Conservation (phyloP, 2,797 vertebrate genomes). For the Carapus acus region DNA sequence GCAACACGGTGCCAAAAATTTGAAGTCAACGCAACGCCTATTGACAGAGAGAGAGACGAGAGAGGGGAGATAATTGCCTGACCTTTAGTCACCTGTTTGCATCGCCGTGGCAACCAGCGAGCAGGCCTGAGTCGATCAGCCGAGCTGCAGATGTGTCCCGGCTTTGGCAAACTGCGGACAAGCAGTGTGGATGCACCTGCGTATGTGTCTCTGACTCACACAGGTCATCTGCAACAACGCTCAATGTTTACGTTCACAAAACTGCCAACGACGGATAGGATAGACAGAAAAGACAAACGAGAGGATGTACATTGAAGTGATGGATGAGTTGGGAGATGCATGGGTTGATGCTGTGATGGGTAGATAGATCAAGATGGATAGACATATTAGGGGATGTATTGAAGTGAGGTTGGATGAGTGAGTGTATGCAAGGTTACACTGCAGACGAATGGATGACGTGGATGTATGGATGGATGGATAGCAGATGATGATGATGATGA, state of each 20-base stretch:
- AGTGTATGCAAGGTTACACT: not conserved
- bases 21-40: too few species aligned
- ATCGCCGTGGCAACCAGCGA: constrained; percentile 2
- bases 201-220: too few species aligned
- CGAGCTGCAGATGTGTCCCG: not conserved
- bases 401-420: not conserved
- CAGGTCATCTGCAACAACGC: too few species aligned
- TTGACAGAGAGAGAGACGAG: too few species aligned
- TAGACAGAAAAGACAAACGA: too few species aligned
- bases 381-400: not conserved
- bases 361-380: not conserved
- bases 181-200: too few species aligned
- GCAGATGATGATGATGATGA: not conserved
- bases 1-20: too few species aligned
- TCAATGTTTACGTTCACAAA: too few species aligned
- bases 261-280: too few species aligned
- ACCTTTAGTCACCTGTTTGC: constrained; percentile 2
- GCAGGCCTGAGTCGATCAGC: constrained; percentile 3
- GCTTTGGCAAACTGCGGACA: not conserved
- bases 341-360: not conserved
- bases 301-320: too few species aligned
- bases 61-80: not conserved
- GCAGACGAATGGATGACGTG: too few species aligned
- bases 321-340: not conserved
- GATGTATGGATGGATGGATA: not conserved